Conservation (phyloP, 2,888 invertebrate genomes). For the Hydropsyche betteni region DNA sequence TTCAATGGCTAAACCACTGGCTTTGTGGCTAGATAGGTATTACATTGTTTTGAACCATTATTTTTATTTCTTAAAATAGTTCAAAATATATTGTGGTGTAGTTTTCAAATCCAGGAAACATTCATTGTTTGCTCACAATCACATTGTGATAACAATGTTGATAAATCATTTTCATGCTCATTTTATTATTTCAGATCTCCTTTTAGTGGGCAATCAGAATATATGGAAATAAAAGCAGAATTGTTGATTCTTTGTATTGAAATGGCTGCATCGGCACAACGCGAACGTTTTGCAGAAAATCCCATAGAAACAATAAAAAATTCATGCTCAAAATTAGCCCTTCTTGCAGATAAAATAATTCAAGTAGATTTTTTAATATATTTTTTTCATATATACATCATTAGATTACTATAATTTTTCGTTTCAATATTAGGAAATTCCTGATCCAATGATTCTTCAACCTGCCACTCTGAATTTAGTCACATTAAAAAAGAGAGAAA, state of each 20-base stretch:
- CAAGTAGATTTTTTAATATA: slow-evolving; percentile 65
- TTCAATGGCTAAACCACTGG: slow-evolving; percentile 84
- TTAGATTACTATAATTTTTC: no score
- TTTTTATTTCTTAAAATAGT: no score
- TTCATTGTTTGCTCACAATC: no score
- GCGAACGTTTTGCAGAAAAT: slow-evolving; percentile 88
- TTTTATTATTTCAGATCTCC: slow-evolving; percentile 43
- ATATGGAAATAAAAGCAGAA: slow-evolving; percentile 74
- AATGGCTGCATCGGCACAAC: slow-evolving; percentile 89
- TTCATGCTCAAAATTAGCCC: slow-evolving; percentile 78
- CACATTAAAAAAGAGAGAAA: slow-evolving; percentile 84
- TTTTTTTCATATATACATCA: no score
- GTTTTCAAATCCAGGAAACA: no score
- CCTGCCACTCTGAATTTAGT: slow-evolving; percentile 91
- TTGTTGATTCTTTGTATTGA: slow-evolving; percentile 83
- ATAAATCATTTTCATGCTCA: no score
- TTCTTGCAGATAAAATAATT: slow-evolving; percentile 85
- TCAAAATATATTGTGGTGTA: no score
- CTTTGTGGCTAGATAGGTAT: slow-evolving; percentile 90
- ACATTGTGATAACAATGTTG: no score
- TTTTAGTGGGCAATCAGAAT: slow-evolving; percentile 72
- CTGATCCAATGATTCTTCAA: slow-evolving; percentile 90
- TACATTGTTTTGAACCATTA: slow-evolving; percentile 53
- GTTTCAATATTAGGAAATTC: slow-evolving; percentile 69
- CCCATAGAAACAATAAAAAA: slow-evolving; percentile 80